A percentile compares a stretch with the other conserved stretches of the same genome.
phyloP scores from a whole-genome alignment of 2,888 invertebrate genomes.

The Protonemura montana region DNA sequence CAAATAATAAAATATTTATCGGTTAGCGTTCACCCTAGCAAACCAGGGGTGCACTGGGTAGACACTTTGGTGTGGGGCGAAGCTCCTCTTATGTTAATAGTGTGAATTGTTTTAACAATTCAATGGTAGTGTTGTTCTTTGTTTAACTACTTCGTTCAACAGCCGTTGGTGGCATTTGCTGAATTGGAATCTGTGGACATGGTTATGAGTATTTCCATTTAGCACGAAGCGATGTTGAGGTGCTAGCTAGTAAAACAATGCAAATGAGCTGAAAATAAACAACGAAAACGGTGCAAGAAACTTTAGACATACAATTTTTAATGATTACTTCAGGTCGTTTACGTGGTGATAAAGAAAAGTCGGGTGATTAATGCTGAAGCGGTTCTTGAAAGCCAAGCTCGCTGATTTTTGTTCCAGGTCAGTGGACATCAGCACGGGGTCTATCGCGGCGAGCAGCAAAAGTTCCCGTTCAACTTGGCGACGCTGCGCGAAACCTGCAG shows the following conservation, averaged over 20 bases:
- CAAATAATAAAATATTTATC: too few species aligned
- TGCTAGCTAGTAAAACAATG: not conserved
- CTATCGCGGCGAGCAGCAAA: conserved; percentile 25
- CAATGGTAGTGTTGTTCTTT: too few species aligned
- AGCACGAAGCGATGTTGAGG: not conserved
- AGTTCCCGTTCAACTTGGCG: conserved; percentile 39
- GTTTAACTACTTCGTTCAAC: too few species aligned
- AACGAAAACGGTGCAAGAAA: not conserved
- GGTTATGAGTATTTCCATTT: not conserved
- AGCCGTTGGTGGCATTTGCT: not conserved
- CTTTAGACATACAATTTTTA: not conserved
- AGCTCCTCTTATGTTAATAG: too few species aligned
- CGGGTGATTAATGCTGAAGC: not conserved
- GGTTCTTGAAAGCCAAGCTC: not conserved
- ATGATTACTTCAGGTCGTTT: not conserved
- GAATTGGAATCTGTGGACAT: not conserved
- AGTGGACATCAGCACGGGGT: conserved; percentile 41
- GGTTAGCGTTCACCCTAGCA: too few species aligned
- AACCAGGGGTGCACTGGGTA: too few species aligned
- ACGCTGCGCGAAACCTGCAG: conserved; percentile 39
- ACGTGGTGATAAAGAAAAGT: not conserved
- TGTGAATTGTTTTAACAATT: too few species aligned
- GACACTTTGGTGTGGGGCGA: too few species aligned
- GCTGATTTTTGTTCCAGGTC: conserved; percentile 38
- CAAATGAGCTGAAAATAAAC: not conserved